Evolutionary conservation across 1,140 invertebrate genomes (phyloP).

Genomic region (Drosophila guanche): DNA sequence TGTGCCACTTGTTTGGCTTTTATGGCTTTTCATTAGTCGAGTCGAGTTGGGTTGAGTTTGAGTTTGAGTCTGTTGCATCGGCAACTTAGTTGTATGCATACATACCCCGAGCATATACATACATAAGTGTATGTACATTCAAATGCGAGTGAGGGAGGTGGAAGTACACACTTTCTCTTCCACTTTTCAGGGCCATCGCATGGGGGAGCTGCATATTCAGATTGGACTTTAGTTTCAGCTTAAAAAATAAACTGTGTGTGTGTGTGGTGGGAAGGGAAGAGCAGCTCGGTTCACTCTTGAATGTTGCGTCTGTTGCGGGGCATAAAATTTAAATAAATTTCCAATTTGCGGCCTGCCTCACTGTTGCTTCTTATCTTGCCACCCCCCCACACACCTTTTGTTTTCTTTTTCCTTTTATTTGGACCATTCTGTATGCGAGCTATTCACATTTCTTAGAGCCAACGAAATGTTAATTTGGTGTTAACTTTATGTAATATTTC

Average conservation of each 20-base stretch:
- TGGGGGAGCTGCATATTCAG: neutral
- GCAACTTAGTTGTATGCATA: constrained; percentile 58
- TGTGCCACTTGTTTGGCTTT: constrained; percentile 78
- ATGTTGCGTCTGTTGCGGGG: constrained; percentile 23
- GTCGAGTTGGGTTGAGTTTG: constrained; percentile 9
- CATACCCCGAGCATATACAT: neutral
- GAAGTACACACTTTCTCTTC: constrained; percentile 22
- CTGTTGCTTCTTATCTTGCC: constrained; percentile 34
- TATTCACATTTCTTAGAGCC: constrained; percentile 48
- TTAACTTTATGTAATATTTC: constrained; percentile 65
- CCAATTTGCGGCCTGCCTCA: constrained; percentile 60
- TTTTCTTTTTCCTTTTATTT: constrained; percentile 9
- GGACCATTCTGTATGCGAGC: constrained; percentile 48
- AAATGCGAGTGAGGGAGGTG: too few relatives aligned
- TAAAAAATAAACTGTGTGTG: too few relatives aligned
- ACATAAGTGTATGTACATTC: neutral
- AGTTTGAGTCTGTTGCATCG: constrained; percentile 55
- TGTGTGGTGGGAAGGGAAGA: too few relatives aligned
- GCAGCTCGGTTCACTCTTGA: constrained; percentile 11
- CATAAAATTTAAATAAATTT: constrained; percentile 81
- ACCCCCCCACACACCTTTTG: constrained; percentile 45
- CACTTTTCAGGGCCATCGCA: constrained; percentile 24
- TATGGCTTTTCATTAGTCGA: constrained; percentile 76
- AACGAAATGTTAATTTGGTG: constrained; percentile 77
- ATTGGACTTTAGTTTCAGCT: neutral